Base-by-base conservation (phyloP, 1,140 invertebrate genomes). In the Drosophila seguyi region DNA sequence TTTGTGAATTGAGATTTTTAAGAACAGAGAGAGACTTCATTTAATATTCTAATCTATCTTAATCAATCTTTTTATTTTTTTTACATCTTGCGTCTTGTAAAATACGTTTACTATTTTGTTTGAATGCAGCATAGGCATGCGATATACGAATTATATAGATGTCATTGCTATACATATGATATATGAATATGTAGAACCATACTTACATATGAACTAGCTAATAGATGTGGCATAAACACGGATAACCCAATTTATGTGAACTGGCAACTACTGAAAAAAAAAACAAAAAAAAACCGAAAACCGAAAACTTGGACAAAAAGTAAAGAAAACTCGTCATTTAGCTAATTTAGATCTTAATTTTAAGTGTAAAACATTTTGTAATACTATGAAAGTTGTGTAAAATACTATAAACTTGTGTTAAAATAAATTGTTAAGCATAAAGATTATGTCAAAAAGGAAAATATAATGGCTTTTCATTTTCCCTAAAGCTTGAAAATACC, bases 381-480 rank as follows among this genome's bases (percentile, higher is more conserved):
- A 88, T 65, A 75, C 65, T 34, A 79, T 78, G 69, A 88, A 77
- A 87, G 62, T 77, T 87, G 75, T 88, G 81, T 71, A 86, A 79
- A 84, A 75, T 81, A 87, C 61, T 86, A 81, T 79, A 88, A 90
- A 71, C 66, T 84, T 84, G 79, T 87, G 84, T 88, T 90, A 87
- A 88, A 87, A 87, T 87, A 87, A 87, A 87, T 78, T 87, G 84
- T 87, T 87, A 87, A 78, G 80, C 58, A 61, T 80, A 84, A 77
- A 42, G 34, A 73, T 68, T 61, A 50, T 65, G 77, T 25, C 41
- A 47, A 69, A 75, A 66, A 20, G 31, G 20, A 45, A 45, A 42
- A 11, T 4, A 10, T 10, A 10, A 42, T 42, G n/a, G n/a, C 0
- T 42, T 42, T 42, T 42, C n/a, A 42, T 20, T 42, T 3, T 31